Evolutionary conservation across 2,797 vertebrate genomes (phyloP).

Genomic region (Lates japonicus): DNA sequence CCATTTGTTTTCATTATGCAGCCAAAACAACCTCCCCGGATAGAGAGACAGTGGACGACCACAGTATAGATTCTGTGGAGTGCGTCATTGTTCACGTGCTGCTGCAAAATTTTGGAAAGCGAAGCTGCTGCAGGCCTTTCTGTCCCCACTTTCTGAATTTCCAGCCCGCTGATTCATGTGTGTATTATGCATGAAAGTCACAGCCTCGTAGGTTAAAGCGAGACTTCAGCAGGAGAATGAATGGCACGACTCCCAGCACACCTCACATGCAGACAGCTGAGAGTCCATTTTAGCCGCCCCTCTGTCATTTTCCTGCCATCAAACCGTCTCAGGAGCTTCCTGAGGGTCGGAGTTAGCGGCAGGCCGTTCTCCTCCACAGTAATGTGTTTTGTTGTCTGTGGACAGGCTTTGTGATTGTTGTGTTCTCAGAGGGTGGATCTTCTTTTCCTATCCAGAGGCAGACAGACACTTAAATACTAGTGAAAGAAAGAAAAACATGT

Average conservation of each 20-base stretch:
- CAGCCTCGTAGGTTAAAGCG: background rate
- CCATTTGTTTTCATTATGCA: constrained; percentile 82
- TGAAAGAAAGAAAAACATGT: background rate
- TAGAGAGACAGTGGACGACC: constrained; percentile 9
- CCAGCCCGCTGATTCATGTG: constrained; percentile 1
- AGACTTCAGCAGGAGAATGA: constrained; percentile 4
- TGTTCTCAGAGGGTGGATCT: constrained; percentile 21
- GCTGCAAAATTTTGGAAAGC: background rate
- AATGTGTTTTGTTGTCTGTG: constrained; percentile 44
- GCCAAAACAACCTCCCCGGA: constrained; percentile 34
- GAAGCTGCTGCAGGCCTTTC: background rate
- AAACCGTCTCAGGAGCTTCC: constrained; percentile 29
- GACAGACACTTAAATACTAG: constrained; percentile 37
- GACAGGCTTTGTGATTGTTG: constrained; percentile 42
- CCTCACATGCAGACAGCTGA: constrained; percentile 21
- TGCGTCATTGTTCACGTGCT: constrained; percentile 10
- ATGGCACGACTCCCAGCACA: background rate
- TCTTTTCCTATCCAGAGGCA: constrained; percentile 23
- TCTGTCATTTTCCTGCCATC: constrained; percentile 37
- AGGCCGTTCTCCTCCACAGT: constrained; percentile 16
- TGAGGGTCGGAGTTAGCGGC: constrained; percentile 14
- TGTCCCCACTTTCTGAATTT: background rate
- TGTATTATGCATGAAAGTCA: background rate
- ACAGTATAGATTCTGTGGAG: constrained; percentile 40
- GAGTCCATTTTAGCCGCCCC: constrained; percentile 35